Evolutionary conservation across 2,113 vertebrate genomes (phyloP).

Genomic region (Epinephelus fuscoguttatus): DNA sequence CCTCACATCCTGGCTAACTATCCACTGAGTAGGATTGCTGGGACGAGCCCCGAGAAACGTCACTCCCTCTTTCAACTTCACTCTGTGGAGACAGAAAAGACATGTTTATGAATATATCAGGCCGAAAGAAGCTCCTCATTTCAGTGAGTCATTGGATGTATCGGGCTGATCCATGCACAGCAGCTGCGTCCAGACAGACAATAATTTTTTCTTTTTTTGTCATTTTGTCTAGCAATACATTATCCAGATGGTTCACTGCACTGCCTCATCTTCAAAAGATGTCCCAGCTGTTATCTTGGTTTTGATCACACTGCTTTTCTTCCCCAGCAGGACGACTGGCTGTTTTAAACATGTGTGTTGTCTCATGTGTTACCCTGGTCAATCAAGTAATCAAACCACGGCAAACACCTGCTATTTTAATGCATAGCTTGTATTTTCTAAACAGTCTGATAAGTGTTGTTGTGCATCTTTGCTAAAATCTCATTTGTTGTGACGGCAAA

Average conservation of each 20-base stretch:
- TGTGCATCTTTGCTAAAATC: not conserved
- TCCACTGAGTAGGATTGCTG: slow-evolving; percentile 91
- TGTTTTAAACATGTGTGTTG: slow-evolving; percentile 28
- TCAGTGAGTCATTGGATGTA: slow-evolving; percentile 9
- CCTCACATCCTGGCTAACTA: slow-evolving; percentile 88
- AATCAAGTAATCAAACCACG: slow-evolving; percentile 34
- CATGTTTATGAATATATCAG: not conserved
- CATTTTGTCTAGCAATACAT: slow-evolving; percentile 23
- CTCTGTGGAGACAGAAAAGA: slow-evolving; percentile 81
- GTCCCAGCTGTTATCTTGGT: slow-evolving; percentile 50
- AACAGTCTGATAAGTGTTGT: not conserved
- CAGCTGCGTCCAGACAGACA: slow-evolving; percentile 47
- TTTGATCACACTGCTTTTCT: slow-evolving; percentile 37
- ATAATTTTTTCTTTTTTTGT: slow-evolving; percentile 17
- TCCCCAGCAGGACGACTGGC: slow-evolving; percentile 30
- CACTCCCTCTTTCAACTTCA: slow-evolving; percentile 93
- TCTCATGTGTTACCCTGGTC: slow-evolving; percentile 15
- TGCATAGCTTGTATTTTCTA: not conserved
- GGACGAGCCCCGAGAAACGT: slow-evolving; percentile 87
- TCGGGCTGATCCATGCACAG: slow-evolving; percentile 36
- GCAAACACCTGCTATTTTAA: slow-evolving; percentile 37
- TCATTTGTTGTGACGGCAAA: slow-evolving; percentile 19
- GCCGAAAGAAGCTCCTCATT: slow-evolving; percentile 7
- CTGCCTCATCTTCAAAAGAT: slow-evolving; percentile 44
- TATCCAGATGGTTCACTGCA: slow-evolving; percentile 54